Evolutionary conservation across 2,797 vertebrate genomes (phyloP), one percentile per base, ranked within the genome.

Genomic region (Oreochromis grahami): DNA sequence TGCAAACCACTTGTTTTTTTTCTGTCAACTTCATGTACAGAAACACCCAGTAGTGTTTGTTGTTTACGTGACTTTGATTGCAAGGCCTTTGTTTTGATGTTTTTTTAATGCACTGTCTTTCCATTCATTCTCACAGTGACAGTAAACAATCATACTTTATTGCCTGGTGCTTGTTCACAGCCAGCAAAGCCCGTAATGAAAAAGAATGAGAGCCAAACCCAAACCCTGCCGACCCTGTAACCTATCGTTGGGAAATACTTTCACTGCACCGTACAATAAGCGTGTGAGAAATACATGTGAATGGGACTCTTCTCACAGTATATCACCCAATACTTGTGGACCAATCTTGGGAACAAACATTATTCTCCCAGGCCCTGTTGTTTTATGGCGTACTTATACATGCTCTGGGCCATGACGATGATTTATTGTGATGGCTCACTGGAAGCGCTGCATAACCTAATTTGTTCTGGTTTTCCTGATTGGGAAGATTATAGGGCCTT

Each of bases 221-320:
- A 79, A 88, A 90, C 79, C 81, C 80, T 29, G 65, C 81, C 50
- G 9, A 82, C 51, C 79, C 86, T 83, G 70, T 80, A 92, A 86
- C 84, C 90, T 85, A 83, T 85, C 81, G 79, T 90, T 89, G 78
- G 63, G 65, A 88, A 92, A 88, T 80, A 85, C 74, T 86, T 90
- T 85, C 60, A 21, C 84, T 90, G 82, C 24, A 81, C 51, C 77
- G 45, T 88, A 86, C 93, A 91, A 87, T 85, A 70, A 87, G 85
- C 15, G 89, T 92, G 93, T 92, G 93, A 93, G 88, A 93, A 90
- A 84, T 87, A 84, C 76, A 88, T 84, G 84, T 90, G 90, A 93
- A 81, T 74, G 84, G 50, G 76, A 79, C 86, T 86, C 86, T 96
- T 96, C 95, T 93, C 95, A 95, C 95, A 93, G 94, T 96, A 93